Evolutionary conservation across 2,113 vertebrate species (phyloP), one percentile per base, ranked within the genome.

Genomic region (Furnarius figulus): DNA sequence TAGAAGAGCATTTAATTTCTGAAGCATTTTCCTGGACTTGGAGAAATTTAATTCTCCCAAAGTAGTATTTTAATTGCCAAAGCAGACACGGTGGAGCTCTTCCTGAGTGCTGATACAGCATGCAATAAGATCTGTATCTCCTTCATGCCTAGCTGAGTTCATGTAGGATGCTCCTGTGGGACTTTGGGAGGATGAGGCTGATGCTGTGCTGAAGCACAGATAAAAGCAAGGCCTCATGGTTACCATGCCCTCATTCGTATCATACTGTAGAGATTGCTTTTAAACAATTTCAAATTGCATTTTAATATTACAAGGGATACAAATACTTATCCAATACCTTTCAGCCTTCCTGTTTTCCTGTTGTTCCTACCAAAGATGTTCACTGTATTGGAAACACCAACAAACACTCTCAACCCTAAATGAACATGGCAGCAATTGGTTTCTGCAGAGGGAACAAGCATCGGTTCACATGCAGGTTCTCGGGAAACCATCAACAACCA

Each of bases 1-100:
- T 63, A 1, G 23, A 53, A 49, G 19, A 87, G 37, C 62, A 27
- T 53, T 76, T 61, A 11, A 14, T n/a, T 68, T 85, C 71, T 91
- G 44, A 15, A 93, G 53, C 1, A 0, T 63, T 92, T 86, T 80
- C 31, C 33, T 53, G 76, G 42, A 93, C 55, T 71, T 33, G 37
- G 71, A 90, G 71, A 93, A 92, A 80, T 90, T 80, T 42, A 86
- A 71, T 80, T 77, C 50, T 93, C 63, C 59, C 44, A 70, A 86
- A 95, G 75, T 71, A 85, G 30, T 73, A 90, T 92, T 90, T 94
- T 93, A 84, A 66, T 85, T 83, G 85, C 50, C 16, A 42, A 88
- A 93, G 53, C 30, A 96, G 70, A 56, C 85, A 94, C 11, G 0
- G 66, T 49, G 49, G 95, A 91, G 62, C 67, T 85, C 31, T 83